phyloP scores from a whole-genome alignment of 1,140 invertebrate genomes.

The Musca vetustissima region DNA sequence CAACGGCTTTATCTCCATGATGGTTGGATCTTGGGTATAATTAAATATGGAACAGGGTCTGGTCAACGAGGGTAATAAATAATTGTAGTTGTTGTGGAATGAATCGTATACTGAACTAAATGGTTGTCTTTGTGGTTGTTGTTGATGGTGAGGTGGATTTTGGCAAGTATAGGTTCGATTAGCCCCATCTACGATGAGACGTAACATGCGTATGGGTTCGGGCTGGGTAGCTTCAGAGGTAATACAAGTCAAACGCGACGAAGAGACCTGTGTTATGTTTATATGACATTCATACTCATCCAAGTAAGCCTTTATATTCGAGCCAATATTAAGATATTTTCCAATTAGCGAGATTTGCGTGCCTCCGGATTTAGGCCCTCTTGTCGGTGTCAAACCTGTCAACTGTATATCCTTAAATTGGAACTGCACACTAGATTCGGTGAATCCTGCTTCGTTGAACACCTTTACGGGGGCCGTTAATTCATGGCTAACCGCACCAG shows the following conservation, averaged over 20 bases:
- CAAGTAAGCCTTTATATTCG: slow-evolving; percentile 80
- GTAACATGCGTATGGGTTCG: slow-evolving; percentile 63
- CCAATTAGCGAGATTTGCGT: slow-evolving; percentile 90
- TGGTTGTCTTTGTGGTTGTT: background rate
- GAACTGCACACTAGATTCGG: slow-evolving; percentile 84
- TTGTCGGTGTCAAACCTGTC: slow-evolving; percentile 75
- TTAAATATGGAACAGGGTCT: slow-evolving; percentile 66
- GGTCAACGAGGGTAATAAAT: slow-evolving; percentile 29
- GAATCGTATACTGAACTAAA: slow-evolving; percentile 12
- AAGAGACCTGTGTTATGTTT: slow-evolving; percentile 86
- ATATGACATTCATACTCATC: slow-evolving; percentile 88
- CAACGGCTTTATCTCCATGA: slow-evolving; percentile 88
- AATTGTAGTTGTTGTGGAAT: slow-evolving; percentile 17
- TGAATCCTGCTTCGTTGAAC: slow-evolving; percentile 85
- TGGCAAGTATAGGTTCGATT: slow-evolving; percentile 68
- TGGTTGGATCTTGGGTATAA: slow-evolving; percentile 90
- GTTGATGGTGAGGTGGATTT: slow-evolving; percentile 11
- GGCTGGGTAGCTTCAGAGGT: slow-evolving; percentile 69
- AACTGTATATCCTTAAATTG: slow-evolving; percentile 87
- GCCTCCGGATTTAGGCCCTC: slow-evolving; percentile 92
- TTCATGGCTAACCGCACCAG: slow-evolving; percentile 74
- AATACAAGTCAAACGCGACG: slow-evolving; percentile 81
- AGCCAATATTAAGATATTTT: slow-evolving; percentile 91
- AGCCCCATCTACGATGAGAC: slow-evolving; percentile 81
- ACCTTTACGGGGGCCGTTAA: slow-evolving; percentile 81